Percentiles rank a stretch among this genome's conserved stretches.
These are phyloP conservation scores for Anguilla japonica DNA, from an alignment of 2,113 vertebrate species.

Conservation along the genomic window DNA sequence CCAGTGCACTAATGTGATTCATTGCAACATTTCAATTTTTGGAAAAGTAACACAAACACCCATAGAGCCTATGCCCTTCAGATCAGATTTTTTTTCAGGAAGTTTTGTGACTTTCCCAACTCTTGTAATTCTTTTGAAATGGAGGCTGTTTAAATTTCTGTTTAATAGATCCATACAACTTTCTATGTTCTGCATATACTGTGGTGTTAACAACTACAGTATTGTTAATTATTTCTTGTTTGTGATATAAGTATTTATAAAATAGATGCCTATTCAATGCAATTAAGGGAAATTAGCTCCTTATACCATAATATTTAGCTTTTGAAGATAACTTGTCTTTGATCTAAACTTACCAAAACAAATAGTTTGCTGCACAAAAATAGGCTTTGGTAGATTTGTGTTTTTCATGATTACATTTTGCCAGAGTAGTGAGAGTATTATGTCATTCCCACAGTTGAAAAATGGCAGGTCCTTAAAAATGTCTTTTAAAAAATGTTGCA, in stretches of 20 bases:
- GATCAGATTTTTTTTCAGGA: not conserved
- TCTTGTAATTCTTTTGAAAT: not conserved
- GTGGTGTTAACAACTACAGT: not conserved
- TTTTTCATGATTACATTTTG: not conserved
- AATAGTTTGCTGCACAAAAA: not conserved
- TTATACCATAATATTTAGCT: not conserved
- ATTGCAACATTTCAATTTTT: not conserved
- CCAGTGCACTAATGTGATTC: not conserved
- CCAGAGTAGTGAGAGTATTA: not conserved
- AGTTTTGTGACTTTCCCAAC: not conserved
- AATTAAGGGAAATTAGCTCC: not conserved
- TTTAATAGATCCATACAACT: not conserved
- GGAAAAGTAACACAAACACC: not conserved
- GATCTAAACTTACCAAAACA: not conserved
- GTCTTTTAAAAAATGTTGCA: not conserved
- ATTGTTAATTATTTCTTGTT: not conserved
- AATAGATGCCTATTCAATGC: not conserved
- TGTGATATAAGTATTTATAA: not conserved
- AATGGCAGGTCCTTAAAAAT: not conserved
- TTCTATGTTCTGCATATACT: not conserved
- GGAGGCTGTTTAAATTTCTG: not conserved
- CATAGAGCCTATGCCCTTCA: not conserved
- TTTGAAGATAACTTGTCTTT: not conserved
- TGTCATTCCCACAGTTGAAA: not conserved
- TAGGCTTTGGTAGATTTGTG: not conserved